A percentile compares a stretch with the other conserved stretches of the same genome.
Evolutionary conservation across 2,113 vertebrate genomes (phyloP).

Genomic region (Chrysemys picta): DNA sequence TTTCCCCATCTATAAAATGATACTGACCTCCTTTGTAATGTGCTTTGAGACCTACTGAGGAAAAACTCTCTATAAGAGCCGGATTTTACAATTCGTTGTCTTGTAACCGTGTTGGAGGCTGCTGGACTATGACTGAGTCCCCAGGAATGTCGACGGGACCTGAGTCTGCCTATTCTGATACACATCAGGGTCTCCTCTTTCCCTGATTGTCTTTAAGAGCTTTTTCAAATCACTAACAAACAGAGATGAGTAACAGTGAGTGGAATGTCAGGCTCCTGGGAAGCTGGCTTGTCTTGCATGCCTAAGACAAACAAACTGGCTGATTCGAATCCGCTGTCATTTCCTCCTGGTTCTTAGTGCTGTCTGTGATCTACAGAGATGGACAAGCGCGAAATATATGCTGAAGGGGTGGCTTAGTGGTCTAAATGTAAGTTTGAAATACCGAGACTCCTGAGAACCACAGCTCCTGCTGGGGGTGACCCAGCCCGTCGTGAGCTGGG

Average conservation of each 20-base stretch:
- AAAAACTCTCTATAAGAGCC: too few species aligned
- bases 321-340: constrained; percentile 61
- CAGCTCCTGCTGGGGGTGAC: neutral
- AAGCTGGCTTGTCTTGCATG: neutral
- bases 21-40: too few species aligned
- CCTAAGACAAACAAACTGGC: neutral
- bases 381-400: accelerated
- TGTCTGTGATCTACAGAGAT: neutral
- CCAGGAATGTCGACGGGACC: neutral
- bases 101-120: neutral
- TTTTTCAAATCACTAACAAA: neutral
- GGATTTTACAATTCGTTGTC: neutral
- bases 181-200: neutral
- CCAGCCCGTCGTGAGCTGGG: neutral
- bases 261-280: neutral
- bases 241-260: neutral
- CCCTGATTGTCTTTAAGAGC: neutral
- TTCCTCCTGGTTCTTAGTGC: constrained; percentile 18
- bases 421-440: neutral
- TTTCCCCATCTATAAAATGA: neutral
- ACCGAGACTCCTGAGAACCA: neutral
- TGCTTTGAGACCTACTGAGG: neutral
- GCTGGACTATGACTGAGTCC: neutral
- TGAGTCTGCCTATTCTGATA: neutral
- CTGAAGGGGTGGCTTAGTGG: neutral